Evolutionary conservation across 1,140 invertebrate species (phyloP).

Genomic region (Dermatophagoides farinae): DNA sequence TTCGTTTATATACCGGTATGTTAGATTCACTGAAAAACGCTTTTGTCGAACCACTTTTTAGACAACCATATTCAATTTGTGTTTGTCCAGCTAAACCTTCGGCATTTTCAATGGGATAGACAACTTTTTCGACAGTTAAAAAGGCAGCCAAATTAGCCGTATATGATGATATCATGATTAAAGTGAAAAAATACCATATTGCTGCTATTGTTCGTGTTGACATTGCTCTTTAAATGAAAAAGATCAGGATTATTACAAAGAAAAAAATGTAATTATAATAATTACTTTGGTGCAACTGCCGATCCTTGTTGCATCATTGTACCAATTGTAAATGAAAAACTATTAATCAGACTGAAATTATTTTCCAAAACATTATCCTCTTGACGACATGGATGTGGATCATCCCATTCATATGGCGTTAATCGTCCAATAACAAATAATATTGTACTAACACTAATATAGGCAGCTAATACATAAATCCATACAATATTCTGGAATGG

Average conservation of each 20-base stretch:
- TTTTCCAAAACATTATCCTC: slow-evolving; percentile 55
- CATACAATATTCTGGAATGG: slow-evolving; percentile 79
- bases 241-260: background rate
- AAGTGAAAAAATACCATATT: slow-evolving; percentile 36
- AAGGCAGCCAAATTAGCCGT: slow-evolving; percentile 36
- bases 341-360: slow-evolving; percentile 45
- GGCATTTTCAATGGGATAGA: slow-evolving; percentile 32
- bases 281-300: slow-evolving; percentile 37
- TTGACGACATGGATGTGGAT: slow-evolving; percentile 47
- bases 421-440: slow-evolving; percentile 78
- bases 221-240: slow-evolving; percentile 21
- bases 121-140: slow-evolving; percentile 34
- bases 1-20: slow-evolving; percentile 53
- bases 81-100: slow-evolving; percentile 35
- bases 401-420: slow-evolving; percentile 40
- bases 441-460: slow-evolving; percentile 70
- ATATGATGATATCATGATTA: slow-evolving; percentile 37
- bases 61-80: slow-evolving; percentile 32
- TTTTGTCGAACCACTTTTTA: slow-evolving; percentile 30
- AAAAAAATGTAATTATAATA: slow-evolving; percentile 1
- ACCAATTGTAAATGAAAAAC: slow-evolving; percentile 59
- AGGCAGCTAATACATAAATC: slow-evolving; percentile 87
- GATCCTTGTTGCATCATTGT: slow-evolving; percentile 86
- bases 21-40: slow-evolving; percentile 48
- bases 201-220: slow-evolving; percentile 28